These are phyloP conservation scores for Agelas oroides DNA, from an alignment of 37 sponge, comb jelly and placozoan species.

Conservation along the genomic window DNA sequence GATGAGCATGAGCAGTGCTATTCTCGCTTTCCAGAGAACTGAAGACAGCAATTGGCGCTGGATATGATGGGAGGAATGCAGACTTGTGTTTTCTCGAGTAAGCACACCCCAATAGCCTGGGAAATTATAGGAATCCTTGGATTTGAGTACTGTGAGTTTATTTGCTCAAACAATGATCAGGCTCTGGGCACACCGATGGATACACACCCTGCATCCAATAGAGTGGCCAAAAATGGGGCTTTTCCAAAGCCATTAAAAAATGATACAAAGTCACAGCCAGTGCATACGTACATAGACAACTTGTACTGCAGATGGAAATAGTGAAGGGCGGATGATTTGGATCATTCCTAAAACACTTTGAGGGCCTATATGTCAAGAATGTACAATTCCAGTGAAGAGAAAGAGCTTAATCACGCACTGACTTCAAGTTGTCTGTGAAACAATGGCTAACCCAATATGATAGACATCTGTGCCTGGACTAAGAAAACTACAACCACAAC, in stretches of 20 bases:
- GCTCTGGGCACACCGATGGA: not conserved
- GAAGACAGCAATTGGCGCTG: constrained; percentile 10
- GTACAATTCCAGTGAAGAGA: not conserved
- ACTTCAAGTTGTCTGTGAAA: constrained; percentile 2
- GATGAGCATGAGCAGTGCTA: not conserved
- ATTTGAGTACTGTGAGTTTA: not conserved
- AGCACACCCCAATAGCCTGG: constrained; percentile 13
- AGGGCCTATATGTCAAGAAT: constrained; percentile 9
- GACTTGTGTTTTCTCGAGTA: constrained; percentile 19
- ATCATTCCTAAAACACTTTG: constrained; percentile 7
- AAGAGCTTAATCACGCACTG: not conserved
- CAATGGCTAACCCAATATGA: constrained; percentile 38
- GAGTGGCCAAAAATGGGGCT: constrained; percentile 14
- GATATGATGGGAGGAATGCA: constrained; percentile 2
- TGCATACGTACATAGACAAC: constrained; percentile 8
- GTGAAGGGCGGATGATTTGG: too few species aligned
- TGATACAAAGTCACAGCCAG: constrained; percentile 49
- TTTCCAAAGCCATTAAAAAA: constrained; percentile 49
- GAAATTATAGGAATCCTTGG: not conserved
- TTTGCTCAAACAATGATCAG: not conserved
- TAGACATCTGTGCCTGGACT: constrained; percentile 53
- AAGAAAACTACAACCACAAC: too few species aligned
- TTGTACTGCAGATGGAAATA: too few species aligned
- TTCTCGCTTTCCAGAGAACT: not conserved
- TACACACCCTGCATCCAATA: not conserved